Conservation (phyloP, 1,140 invertebrate genomes). For the Zophobas morio region DNA sequence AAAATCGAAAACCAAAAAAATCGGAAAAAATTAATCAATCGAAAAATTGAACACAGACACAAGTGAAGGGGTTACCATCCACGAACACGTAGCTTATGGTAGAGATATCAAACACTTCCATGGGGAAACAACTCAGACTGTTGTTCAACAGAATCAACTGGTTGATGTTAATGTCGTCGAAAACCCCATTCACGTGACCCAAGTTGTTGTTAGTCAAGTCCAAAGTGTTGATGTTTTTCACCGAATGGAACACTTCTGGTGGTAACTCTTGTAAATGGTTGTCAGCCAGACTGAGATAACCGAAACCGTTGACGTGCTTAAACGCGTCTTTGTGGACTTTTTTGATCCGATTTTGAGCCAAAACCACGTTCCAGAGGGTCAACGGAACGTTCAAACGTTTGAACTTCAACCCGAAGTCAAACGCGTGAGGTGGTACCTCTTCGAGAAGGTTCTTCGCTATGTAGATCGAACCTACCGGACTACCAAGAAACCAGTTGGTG, state of each 20-base stretch:
- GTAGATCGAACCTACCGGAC: not conserved
- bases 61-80: constrained; percentile 25
- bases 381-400: constrained; percentile 3
- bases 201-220: constrained; percentile 24
- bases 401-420: not conserved
- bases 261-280: constrained; percentile 7
- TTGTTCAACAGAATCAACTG: constrained; percentile 13
- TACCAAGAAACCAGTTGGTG: constrained; percentile 19
- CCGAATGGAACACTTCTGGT: not conserved
- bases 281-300: constrained; percentile 8
- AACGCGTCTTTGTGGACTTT: constrained; percentile 16
- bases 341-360: not conserved
- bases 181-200: not conserved
- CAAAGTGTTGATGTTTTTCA: constrained; percentile 20
- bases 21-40: too few relatives aligned
- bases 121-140: constrained; percentile 16
- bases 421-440: constrained; percentile 19
- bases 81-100: constrained; percentile 4
- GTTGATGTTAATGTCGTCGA: constrained; percentile 30
- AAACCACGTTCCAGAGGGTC: not conserved
- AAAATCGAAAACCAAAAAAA: too few relatives aligned
- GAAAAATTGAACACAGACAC: constrained; percentile 2
- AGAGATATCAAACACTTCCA: constrained; percentile 10
- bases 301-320: not conserved
- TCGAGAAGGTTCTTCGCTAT: constrained; percentile 4